Evolutionary conservation across 2,113 vertebrate genomes (phyloP), one percentile per base, ranked within the genome.

Genomic region (Chionomys nivalis): DNA sequence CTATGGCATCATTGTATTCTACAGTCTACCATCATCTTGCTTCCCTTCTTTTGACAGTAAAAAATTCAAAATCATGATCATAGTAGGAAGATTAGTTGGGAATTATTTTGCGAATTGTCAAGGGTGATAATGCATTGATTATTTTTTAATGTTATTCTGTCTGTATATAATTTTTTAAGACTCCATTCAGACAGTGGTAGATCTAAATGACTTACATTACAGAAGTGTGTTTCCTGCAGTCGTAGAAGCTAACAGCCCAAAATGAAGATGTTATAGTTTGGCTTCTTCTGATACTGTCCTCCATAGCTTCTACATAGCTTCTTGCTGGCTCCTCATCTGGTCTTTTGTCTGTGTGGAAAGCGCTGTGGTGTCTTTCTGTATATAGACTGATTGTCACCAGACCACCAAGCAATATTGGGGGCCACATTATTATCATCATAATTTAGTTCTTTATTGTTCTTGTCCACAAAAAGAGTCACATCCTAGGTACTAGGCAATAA

Each of bases 11-110:
- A 91, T 87, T 90, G 95, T 8, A 94, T 97, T 95, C 94, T 8
- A 94, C 94, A 95, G 12, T 85, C 8, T 89, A 23, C 89, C 96
- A 94, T 91, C 42, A 94, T 86, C 16, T n/a, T 89, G 7, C 1
- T 65, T 94, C 92, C 44, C 16, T 87, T 88, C 6, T 68, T 83
- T 47, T 95, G 19, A 90, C 49, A 94, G 58, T 91, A 17, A n/a
- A 24, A 78, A 97, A 49, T 90, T 96, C 90, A 81, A 97, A 97
- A 96, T 95, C 92, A 94, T 91, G 68, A 31, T 14, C 14, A 23
- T 12, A 42, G 78, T 81, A 65, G 95, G 36, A 91, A 70, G 73
- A 79, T 17, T 85, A 93, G 97, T 72, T 96, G 58, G 90, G 5
- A 96, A 42, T 95, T 91, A 95, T 63, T 78, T 94, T 96, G 33